Evolutionary conservation across 1,140 invertebrate species (phyloP).

Genomic region (Chlorops oryzae): DNA sequence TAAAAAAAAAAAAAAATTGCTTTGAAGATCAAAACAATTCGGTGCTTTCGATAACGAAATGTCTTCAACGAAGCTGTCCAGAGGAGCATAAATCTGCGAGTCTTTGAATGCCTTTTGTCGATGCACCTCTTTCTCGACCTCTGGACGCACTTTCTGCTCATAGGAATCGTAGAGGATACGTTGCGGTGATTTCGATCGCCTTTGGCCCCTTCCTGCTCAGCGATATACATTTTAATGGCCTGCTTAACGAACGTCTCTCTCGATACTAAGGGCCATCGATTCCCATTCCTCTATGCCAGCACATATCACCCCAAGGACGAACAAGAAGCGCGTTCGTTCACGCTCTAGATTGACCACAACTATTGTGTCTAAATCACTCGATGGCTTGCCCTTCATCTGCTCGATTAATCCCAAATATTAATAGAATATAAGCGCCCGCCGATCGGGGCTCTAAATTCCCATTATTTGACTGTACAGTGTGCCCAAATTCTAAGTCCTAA

Average conservation of each 20-base stretch:
- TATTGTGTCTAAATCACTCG: constrained; percentile 8
- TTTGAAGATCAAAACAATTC: constrained; percentile 16
- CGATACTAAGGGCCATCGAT: constrained; percentile 12
- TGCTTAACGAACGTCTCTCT: no score
- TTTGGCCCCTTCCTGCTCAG: no score
- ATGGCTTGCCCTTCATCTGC: constrained; percentile 14
- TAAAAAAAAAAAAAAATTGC: no score
- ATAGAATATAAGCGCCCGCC: constrained; percentile 12
- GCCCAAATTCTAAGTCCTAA: constrained; percentile 29
- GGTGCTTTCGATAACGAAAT: constrained; percentile 39
- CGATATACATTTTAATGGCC: no score
- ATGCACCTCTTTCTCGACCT: constrained; percentile 18
- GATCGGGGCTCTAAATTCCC: background rate
- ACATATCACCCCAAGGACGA: constrained; percentile 31
- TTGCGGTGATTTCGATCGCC: no score
- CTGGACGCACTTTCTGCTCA: no score
- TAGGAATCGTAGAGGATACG: no score
- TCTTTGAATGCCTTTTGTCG: constrained; percentile 26
- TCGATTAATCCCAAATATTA: constrained; percentile 16
- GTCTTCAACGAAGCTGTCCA: constrained; percentile 33
- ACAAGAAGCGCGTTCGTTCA: constrained; percentile 28
- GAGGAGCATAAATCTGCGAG: constrained; percentile 28
- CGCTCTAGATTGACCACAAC: constrained; percentile 16
- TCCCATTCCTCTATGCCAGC: constrained; percentile 38
- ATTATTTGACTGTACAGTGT: constrained; percentile 21